Evolutionary conservation across 2,888 invertebrate genomes (phyloP).

Genomic region (Rhorus exstirpatorius): DNA sequence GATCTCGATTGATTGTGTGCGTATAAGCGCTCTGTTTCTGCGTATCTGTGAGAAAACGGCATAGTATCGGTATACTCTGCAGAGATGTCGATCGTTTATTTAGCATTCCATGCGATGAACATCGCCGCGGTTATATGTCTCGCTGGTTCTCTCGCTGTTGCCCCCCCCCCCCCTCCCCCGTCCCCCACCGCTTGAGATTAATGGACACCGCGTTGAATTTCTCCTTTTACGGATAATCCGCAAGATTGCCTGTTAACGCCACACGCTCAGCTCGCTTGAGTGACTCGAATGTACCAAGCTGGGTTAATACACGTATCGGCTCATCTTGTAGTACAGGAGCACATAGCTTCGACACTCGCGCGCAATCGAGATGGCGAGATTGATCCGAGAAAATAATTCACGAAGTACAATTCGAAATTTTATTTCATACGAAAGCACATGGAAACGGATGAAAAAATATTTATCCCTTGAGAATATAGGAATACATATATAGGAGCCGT

Average conservation of each 20-base stretch:
- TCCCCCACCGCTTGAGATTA: constrained; percentile 67
- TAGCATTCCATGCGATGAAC: constrained; percentile 62
- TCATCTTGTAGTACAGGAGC: constrained; percentile 7
- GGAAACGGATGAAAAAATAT: neutral
- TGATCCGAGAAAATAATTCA: constrained; percentile 14
- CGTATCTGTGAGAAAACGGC: no score
- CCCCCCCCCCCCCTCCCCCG: neutral
- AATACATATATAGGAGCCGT: neutral
- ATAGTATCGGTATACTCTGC: constrained; percentile 16
- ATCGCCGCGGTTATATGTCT: constrained; percentile 42
- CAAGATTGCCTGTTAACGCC: constrained; percentile 59
- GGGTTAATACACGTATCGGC: constrained; percentile 19
- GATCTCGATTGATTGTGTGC: constrained; percentile 63
- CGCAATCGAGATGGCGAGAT: neutral
- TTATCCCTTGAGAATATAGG: neutral
- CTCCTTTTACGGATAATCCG: constrained; percentile 67
- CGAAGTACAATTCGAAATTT: neutral
- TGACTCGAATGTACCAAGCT: constrained; percentile 40
- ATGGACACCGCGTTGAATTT: constrained; percentile 66
- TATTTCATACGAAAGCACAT: neutral
- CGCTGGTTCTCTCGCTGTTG: constrained; percentile 14
- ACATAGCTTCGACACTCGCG: neutral
- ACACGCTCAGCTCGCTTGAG: constrained; percentile 41
- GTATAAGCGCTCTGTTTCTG: constrained; percentile 21
- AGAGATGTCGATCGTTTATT: constrained; percentile 62